Percentiles rank a stretch among this genome's conserved stretches.
Evolutionary conservation across 1,140 invertebrate genomes (phyloP).

Genomic region (Nilaparvata lugens): DNA sequence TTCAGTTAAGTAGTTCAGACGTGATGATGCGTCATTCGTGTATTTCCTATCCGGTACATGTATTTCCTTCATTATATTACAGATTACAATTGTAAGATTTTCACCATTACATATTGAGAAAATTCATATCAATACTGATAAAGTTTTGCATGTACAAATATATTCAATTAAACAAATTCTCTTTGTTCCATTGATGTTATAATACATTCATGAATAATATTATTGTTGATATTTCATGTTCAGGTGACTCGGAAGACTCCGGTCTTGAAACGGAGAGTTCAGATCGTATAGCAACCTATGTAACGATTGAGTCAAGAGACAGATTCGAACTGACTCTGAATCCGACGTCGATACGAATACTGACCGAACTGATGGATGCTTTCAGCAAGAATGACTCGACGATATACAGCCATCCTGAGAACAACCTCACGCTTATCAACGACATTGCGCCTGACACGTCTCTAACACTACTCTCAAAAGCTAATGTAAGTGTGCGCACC

Average conservation of each 20-base stretch:
- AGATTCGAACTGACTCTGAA: slow-evolving; percentile 61
- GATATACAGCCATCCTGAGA: slow-evolving; percentile 1
- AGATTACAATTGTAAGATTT: too few species aligned
- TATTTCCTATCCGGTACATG: too few species aligned
- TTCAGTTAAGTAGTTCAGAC: too few species aligned
- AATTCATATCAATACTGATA: too few species aligned
- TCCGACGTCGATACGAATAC: slow-evolving; percentile 45
- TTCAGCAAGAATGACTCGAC: slow-evolving; percentile 30
- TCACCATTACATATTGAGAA: too few species aligned
- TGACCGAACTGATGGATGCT: slow-evolving; percentile 44
- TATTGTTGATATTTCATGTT: background rate
- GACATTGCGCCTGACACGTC: slow-evolving; percentile 25
- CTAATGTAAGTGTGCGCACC: slow-evolving; percentile 24
- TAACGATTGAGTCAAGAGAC: slow-evolving; percentile 57
- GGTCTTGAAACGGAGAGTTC: slow-evolving; percentile 39
- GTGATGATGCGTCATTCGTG: too few species aligned
- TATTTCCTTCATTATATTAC: too few species aligned
- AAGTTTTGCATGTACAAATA: too few species aligned
- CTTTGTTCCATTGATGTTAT: too few species aligned
- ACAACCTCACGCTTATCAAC: slow-evolving; percentile 20
- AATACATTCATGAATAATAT: too few species aligned
- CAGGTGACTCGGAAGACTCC: slow-evolving; percentile 36
- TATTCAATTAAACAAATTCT: too few species aligned
- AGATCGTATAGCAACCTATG: slow-evolving; percentile 48
- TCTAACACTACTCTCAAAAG: slow-evolving; percentile 24